Evolutionary conservation across 1,140 invertebrate genomes (phyloP), one percentile per base, ranked within the genome.

Genomic region (Lepidurus arcticus): DNA sequence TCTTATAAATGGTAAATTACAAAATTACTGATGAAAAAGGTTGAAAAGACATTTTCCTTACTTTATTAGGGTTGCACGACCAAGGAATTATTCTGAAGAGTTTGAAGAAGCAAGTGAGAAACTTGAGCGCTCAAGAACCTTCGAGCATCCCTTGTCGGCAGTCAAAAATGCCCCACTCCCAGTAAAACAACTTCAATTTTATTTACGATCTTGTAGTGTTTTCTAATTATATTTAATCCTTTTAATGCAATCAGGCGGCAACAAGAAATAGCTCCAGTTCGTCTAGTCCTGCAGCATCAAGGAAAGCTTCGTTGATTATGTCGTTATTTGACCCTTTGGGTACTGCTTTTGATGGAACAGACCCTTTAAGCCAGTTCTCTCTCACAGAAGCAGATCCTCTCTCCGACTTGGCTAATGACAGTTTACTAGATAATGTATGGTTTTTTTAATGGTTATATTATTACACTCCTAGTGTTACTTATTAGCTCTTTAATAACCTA

Each of bases 291-390:
- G 21, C 53, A 5, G 7, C 13, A 7, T 11, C 53, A 16, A 65
- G 53, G 53, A 65, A 65, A 16, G 53, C 53, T 4, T 21, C 53
- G 16, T 65, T 65, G 53, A 65, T 65, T 65, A 65, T 65, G 53
- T 65, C 53, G 53, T 65, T 65, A 65, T 65, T 86, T 3, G 89
- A 92, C 85, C 88, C 89, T 43, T 83, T 92, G 6, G 85, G 85
- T 78, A 86, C 87, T 47, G 88, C 89, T 75, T 82, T 92, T 8
- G 91, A 92, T 83, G 91, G 91, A 13, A 86, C 88, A n/a, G 92
- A 93, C 87, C 92, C 92, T 1, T 85, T 93, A 21, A 90, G 90
- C 42, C 89, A 91, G 80, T 91, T 92, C 86, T 89, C 75, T 5
- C 44, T 88, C 5, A 85, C 87, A 11, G 80, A 85, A n/a, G 88